These are phyloP conservation scores for Andrena bicolor DNA, from an alignment of 2,888 invertebrate species.

Conservation along the genomic window DNA sequence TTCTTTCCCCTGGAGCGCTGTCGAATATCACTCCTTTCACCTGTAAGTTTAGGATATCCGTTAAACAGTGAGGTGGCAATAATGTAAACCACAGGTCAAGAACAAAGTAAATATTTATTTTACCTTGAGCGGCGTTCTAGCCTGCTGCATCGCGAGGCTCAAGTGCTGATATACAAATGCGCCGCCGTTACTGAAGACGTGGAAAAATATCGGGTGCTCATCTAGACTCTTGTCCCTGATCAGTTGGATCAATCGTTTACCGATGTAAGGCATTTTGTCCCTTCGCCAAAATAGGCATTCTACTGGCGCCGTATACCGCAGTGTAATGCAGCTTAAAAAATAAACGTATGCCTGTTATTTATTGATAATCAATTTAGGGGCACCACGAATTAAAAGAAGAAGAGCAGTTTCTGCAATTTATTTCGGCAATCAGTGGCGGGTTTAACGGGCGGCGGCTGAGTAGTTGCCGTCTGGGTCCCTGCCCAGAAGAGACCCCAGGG, in stretches of 20 bases:
- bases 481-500: too few species aligned
- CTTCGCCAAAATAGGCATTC: conserved; percentile 89
- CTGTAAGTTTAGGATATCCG: conserved; percentile 76
- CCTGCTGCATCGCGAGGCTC: conserved; percentile 87
- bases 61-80: background rate
- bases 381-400: too few species aligned
- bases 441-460: too few species aligned
- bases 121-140: conserved; percentile 86
- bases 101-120: conserved; percentile 5
- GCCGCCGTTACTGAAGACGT: conserved; percentile 92
- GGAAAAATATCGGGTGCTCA: conserved; percentile 90
- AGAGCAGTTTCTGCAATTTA: too few species aligned
- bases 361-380: too few species aligned
- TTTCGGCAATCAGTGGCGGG: too few species aligned
- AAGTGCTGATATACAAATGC: conserved; percentile 90
- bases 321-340: conserved; percentile 88
- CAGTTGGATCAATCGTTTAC: conserved; percentile 88
- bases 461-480: too few species aligned
- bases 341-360: background rate
- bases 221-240: conserved; percentile 89
- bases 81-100: too few species aligned
- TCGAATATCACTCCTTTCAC: conserved; percentile 90
- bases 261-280: conserved; percentile 87
- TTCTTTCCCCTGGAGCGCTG: conserved; percentile 89
- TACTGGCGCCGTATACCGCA: conserved; percentile 90